These are phyloP conservation scores for Trogon surrucura DNA, from an alignment of 2,113 vertebrate species.

Conservation along the genomic window DNA sequence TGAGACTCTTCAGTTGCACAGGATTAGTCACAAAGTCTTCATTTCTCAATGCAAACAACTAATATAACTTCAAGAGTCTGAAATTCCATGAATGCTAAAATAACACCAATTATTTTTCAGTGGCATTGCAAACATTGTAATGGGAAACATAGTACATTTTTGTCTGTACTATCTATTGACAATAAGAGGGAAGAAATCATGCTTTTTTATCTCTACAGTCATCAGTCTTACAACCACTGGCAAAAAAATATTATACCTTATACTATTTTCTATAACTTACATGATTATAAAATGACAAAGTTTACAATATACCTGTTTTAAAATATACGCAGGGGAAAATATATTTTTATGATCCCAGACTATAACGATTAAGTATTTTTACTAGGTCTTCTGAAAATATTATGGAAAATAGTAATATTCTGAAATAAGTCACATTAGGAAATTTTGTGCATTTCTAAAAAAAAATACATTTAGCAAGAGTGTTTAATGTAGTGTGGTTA, in stretches of 20 bases:
- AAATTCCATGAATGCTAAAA: not conserved
- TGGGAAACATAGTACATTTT: not conserved
- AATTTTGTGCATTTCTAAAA: not conserved
- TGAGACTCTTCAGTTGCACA: not conserved
- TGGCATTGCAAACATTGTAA: not conserved
- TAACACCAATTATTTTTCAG: not conserved
- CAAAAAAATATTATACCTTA: not conserved
- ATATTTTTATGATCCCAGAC: not conserved
- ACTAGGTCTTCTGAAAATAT: not conserved
- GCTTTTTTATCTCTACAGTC: not conserved
- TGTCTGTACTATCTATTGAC: not conserved
- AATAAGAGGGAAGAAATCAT: not conserved
- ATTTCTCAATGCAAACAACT: not conserved
- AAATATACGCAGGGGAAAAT: not conserved
- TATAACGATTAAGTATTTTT: not conserved
- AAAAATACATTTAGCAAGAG: not conserved
- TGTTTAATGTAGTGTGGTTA: not conserved
- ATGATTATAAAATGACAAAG: not conserved
- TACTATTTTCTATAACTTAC: not conserved
- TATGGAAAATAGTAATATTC: not conserved
- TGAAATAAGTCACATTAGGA: not conserved
- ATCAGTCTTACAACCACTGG: not conserved
- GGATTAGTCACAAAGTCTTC: not conserved
- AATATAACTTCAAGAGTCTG: not conserved
- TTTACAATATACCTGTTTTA: not conserved